Percentiles rank a stretch among this genome's conserved stretches.
These are phyloP conservation scores for Clinocottus analis DNA, from an alignment of 2,113 vertebrate genomes.

Conservation along the genomic window DNA sequence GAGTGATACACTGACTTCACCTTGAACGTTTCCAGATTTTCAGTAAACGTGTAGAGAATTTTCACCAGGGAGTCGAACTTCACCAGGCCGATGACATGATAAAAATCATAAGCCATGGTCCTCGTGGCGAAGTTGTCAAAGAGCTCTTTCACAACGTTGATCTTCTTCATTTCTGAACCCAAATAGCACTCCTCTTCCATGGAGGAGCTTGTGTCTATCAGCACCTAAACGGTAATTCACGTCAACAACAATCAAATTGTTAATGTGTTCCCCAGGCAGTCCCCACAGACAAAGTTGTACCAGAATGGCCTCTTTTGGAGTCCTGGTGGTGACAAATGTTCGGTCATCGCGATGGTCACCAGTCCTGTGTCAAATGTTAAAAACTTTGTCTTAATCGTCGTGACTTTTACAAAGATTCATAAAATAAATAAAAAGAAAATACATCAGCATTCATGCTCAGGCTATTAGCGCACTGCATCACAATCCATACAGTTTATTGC, in stretches of 20 bases:
- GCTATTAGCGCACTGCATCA: neutral
- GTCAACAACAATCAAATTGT: neutral
- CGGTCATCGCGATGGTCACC: slow-evolving; percentile 51
- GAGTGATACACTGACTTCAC: slow-evolving; percentile 33
- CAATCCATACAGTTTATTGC: neutral
- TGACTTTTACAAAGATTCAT: neutral
- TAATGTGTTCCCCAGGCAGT: neutral
- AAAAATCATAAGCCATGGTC: slow-evolving; percentile 77
- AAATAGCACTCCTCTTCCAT: slow-evolving; percentile 67
- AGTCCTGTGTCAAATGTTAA: slow-evolving; percentile 48
- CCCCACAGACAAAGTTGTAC: slow-evolving; percentile 39
- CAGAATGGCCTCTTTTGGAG: slow-evolving; percentile 73
- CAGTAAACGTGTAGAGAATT: slow-evolving; percentile 71
- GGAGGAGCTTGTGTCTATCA: slow-evolving; percentile 76
- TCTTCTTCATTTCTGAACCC: slow-evolving; percentile 54
- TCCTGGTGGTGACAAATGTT: slow-evolving; percentile 59
- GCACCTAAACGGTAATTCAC: slow-evolving; percentile 56
- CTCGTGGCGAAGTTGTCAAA: slow-evolving; percentile 74
- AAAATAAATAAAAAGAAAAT: neutral
- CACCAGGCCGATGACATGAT: slow-evolving; percentile 72
- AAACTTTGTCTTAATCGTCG: neutral
- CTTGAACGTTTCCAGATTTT: slow-evolving; percentile 78
- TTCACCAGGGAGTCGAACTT: slow-evolving; percentile 67
- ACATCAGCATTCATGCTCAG: neutral
- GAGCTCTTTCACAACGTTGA: slow-evolving; percentile 72